A percentile compares a stretch with the other conserved stretches of the same genome.
phyloP scores from a whole-genome alignment of 2,113 vertebrate species.

The Phoxinus phoxinus region DNA sequence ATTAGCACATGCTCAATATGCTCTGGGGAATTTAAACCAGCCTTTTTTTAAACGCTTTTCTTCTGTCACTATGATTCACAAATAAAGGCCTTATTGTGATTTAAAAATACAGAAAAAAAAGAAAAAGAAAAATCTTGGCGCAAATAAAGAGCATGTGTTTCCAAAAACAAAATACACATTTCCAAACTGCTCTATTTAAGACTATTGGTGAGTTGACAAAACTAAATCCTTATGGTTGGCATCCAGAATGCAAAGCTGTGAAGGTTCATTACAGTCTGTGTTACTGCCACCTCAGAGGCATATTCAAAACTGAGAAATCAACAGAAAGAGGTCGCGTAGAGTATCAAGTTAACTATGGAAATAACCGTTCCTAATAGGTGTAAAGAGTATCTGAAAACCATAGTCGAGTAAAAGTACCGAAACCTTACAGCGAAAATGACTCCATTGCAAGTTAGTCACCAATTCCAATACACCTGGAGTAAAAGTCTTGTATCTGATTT shows the following conservation, averaged over 20 bases:
- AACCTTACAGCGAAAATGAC: too few species aligned
- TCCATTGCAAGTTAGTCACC: too few species aligned
- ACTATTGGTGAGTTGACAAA: slow-evolving; percentile 70
- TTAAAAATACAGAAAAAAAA: slow-evolving; percentile 47
- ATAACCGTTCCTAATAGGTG: not conserved
- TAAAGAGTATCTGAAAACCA: too few species aligned
- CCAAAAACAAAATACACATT: slow-evolving; percentile 70
- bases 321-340: slow-evolving; percentile 20
- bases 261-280: slow-evolving; percentile 49
- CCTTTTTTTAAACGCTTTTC: slow-evolving; percentile 45
- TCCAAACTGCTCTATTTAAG: slow-evolving; percentile 69
- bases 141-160: slow-evolving; percentile 62
- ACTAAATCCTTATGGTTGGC: slow-evolving; percentile 74
- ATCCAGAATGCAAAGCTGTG: slow-evolving; percentile 64
- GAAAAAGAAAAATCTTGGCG: slow-evolving; percentile 59
- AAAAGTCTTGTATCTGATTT: too few species aligned
- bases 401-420: too few species aligned
- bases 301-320: slow-evolving; percentile 41
- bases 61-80: slow-evolving; percentile 50
- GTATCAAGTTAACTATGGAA: not conserved
- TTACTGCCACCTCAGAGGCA: slow-evolving; percentile 57
- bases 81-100: slow-evolving; percentile 66
- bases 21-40: slow-evolving; percentile 59
- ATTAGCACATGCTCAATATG: slow-evolving; percentile 66
- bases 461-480: too few species aligned